Evolutionary conservation across 2,888 invertebrate genomes (phyloP).

Genomic region (Cephus pulcher): DNA sequence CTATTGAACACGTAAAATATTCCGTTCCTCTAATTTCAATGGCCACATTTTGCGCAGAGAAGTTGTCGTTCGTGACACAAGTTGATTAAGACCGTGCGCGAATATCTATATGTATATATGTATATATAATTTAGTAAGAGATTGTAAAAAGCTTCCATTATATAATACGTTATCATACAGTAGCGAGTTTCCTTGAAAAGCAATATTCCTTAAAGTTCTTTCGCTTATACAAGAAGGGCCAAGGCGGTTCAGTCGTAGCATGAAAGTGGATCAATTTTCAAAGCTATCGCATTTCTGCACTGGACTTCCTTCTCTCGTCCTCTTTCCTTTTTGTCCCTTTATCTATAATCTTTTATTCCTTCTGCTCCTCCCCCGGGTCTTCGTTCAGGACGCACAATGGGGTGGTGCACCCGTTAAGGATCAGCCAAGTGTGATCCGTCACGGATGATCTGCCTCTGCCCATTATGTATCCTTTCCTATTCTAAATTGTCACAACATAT

Average conservation of each 20-base stretch:
- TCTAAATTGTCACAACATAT: constrained; percentile 1
- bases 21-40: not conserved
- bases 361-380: not conserved
- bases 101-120: not conserved
- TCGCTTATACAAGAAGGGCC: not conserved
- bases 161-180: not conserved
- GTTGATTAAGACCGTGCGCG: not conserved
- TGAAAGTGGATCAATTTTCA: constrained; percentile 48
- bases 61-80: not conserved
- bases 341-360: not conserved
- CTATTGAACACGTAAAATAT: not conserved
- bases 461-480: not conserved
- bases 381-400: constrained; percentile 25
- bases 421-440: constrained; percentile 47
- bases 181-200: not conserved
- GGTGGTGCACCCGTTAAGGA: constrained; percentile 10
- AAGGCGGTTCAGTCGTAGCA: not conserved
- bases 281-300: constrained; percentile 48
- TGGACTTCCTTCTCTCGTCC: constrained; percentile 12
- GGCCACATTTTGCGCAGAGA: not conserved
- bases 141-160: not conserved
- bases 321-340: not conserved
- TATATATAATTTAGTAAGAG: not conserved
- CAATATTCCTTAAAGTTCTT: not conserved
- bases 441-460: constrained; percentile 35